Base-by-base conservation (phyloP, 2,113 vertebrate species). In the Eulemur rufifrons region DNA sequence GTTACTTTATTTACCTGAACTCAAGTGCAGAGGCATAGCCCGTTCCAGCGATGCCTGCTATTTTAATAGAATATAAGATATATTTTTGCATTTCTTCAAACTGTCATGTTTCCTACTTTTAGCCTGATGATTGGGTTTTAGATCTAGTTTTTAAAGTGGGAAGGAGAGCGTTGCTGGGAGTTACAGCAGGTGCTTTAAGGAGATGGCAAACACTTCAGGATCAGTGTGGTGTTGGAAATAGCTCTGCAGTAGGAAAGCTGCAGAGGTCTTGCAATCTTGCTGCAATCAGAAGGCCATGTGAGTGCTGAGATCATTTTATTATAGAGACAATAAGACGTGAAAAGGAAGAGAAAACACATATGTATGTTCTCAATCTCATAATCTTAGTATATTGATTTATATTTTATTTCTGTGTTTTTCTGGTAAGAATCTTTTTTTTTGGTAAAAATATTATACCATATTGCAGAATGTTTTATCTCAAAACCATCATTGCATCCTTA, bases 181-280 rank as follows among this genome's bases (percentile, higher is more conserved):
- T 97, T 97, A 83, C 64, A 96, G 95, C 73, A 86, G 96, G 39
- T 59, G 6, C 12, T 82, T 91, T 95, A 61, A 97, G 95, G 96
- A 97, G 95, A 94, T 74, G 74, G 83, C 84, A 97, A 97, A 95
- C 86, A 68, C 76, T 94, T 23, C 18, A 13, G 68, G 77, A 96
- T 93, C 97, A 29, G 39, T 61, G 76, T 1, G 52, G 74, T 64
- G 42, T 95, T 96, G 94, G 91, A 88, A 91, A 84, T 34, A 85
- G 73, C 59, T 97, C 27, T 83, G 29, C 63, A 73, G 66, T 56
- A 45, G 78, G 88, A 66, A 96, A 76, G 91, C 74, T 95, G 94
- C 89, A 50, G 78, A 87, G 89, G 52, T 86, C 92, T 94, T 52
- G 2, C 69, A 66, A n/a, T 73, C 66, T 93, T 69, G 59, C 77